Conservation (phyloP, 2,113 vertebrate genomes). For the Channa maculata region DNA sequence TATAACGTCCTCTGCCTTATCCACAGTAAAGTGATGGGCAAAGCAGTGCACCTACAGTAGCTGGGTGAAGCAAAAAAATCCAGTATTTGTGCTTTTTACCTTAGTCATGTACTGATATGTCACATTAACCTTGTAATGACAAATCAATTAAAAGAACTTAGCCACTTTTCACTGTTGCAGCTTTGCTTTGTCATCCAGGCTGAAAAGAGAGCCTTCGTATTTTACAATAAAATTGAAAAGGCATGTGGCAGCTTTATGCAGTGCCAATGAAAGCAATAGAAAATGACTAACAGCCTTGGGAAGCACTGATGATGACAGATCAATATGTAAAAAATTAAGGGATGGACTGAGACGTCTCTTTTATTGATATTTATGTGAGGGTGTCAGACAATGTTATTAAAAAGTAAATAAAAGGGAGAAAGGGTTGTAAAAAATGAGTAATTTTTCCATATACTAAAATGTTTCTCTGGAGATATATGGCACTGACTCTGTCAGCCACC, state of each 20-base stretch:
- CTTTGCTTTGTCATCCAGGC: not conserved
- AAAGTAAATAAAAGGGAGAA: slow-evolving; percentile 10
- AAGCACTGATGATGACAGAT: slow-evolving; percentile 29
- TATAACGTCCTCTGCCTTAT: too few species aligned
- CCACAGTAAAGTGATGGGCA: too few species aligned
- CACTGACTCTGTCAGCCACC: not conserved
- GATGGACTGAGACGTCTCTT: slow-evolving; percentile 20
- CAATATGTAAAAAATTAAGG: slow-evolving; percentile 6
- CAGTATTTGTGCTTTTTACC: not conserved
- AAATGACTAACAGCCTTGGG: slow-evolving; percentile 9
- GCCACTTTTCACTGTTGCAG: slow-evolving; percentile 9
- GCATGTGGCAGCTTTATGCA: slow-evolving; percentile 7
- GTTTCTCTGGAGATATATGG: not conserved
- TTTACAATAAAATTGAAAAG: slow-evolving; percentile 31
- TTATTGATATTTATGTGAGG: slow-evolving; percentile 37
- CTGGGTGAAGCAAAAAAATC: not conserved
- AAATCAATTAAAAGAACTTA: not conserved
- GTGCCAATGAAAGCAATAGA: slow-evolving; percentile 35
- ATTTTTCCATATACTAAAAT: slow-evolving; percentile 1
- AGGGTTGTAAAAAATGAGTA: slow-evolving; percentile 5
- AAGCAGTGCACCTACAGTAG: too few species aligned
- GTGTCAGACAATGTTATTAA: slow-evolving; percentile 19
- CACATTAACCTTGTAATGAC: not conserved
- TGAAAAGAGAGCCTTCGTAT: not conserved
- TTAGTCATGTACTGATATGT: not conserved